Conservation (phyloP, 2,113 vertebrate species). For the Dascyllus trimaculatus region DNA sequence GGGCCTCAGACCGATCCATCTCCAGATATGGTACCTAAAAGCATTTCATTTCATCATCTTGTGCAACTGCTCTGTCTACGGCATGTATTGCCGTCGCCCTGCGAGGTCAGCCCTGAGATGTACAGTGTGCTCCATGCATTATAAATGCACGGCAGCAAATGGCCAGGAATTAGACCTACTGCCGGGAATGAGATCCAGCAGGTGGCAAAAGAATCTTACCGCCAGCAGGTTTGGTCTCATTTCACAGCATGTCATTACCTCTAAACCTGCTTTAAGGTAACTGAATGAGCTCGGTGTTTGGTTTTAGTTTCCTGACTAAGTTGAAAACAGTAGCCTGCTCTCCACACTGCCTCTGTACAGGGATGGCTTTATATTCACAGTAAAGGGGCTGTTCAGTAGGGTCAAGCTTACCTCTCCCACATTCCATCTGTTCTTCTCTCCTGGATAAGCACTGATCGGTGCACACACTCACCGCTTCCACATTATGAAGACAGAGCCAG, state of each 20-base stretch:
- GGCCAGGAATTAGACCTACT: slow-evolving; percentile 36
- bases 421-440: slow-evolving; percentile 10
- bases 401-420: slow-evolving; percentile 4
- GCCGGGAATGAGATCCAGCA: slow-evolving; percentile 59
- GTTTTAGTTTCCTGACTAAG: slow-evolving; percentile 26
- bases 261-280: slow-evolving; percentile 34
- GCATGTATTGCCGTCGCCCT: slow-evolving; percentile 24
- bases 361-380: not conserved
- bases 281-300: slow-evolving; percentile 20
- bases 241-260: slow-evolving; percentile 36
- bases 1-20: slow-evolving; percentile 18
- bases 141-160: slow-evolving; percentile 34
- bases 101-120: slow-evolving; percentile 54
- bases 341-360: not conserved
- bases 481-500: not conserved
- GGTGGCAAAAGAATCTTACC: slow-evolving; percentile 42
- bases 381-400: not conserved
- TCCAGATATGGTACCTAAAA: slow-evolving; percentile 13
- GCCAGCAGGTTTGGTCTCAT: slow-evolving; percentile 42
- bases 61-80: slow-evolving; percentile 23
- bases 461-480: not conserved
- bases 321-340: not conserved
- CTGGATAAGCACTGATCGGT: not conserved
- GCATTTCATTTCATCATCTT: slow-evolving; percentile 43
- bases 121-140: slow-evolving; percentile 52